Evolutionary conservation across 1,140 invertebrate species (phyloP).

Genomic region (Drosophila mayri): DNA sequence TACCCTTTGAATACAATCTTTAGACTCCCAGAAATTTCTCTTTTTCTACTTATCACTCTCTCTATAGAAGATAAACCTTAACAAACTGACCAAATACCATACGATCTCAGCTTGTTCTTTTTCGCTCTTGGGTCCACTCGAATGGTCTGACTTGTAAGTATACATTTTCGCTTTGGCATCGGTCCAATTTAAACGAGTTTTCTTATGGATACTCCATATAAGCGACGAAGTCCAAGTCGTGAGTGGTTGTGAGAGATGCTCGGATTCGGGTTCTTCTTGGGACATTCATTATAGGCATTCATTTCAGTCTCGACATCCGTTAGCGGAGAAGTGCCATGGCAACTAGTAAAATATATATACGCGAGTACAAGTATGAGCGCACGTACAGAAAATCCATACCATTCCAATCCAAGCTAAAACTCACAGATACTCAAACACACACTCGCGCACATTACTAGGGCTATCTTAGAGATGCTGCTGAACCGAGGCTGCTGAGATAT

Average conservation of each 20-base stretch:
- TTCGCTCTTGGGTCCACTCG: constrained; percentile 31
- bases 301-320: constrained; percentile 46
- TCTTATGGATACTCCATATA: constrained; percentile 48
- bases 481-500: constrained; percentile 43
- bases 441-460: constrained; percentile 38
- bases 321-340: constrained; percentile 49
- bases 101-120: neutral
- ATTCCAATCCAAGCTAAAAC: constrained; percentile 33
- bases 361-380: constrained; percentile 16
- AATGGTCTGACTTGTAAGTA: constrained; percentile 35
- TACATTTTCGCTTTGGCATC: constrained; percentile 47
- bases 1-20: neutral
- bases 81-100: neutral
- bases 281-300: constrained; percentile 51
- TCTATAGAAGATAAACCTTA: neutral
- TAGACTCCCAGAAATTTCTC: accelerated
- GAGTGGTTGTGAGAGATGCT: constrained; percentile 27
- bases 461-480: constrained; percentile 71
- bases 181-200: constrained; percentile 70
- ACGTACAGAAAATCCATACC: constrained; percentile 47
- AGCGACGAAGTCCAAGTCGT: constrained; percentile 18
- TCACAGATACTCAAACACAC: constrained; percentile 27
- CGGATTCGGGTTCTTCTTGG: constrained; percentile 50
- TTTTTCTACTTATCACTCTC: neutral
- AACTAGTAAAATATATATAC: constrained; percentile 44